Percentiles rank a stretch among this genome's conserved stretches.
Conservation (phyloP, 2,797 vertebrate genomes). For the Cirrhinus molitorella region DNA sequence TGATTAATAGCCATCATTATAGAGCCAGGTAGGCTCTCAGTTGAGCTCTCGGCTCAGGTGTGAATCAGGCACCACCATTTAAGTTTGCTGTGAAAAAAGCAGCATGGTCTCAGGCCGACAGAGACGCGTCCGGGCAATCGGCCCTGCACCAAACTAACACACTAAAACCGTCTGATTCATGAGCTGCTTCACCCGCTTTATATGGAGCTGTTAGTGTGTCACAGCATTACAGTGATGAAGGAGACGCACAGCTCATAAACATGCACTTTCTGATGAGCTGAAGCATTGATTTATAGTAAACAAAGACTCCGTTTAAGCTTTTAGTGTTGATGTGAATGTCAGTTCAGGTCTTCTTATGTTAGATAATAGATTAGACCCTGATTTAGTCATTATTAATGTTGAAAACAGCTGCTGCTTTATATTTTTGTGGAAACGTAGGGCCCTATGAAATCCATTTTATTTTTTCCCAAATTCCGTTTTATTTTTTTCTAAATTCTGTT, state of each 20-base stretch:
- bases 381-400: not conserved
- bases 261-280: not conserved
- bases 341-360: not conserved
- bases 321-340: not conserved
- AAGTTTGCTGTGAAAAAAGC: conserved; percentile 45
- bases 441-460: no score
- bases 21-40: not conserved
- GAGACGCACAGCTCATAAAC: conserved; percentile 11
- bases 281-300: not conserved
- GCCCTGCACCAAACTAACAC: conserved; percentile 19
- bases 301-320: not conserved
- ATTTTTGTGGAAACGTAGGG: no score
- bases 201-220: conserved; percentile 2
- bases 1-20: conserved; percentile 40
- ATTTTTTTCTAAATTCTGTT: no score
- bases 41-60: conserved; percentile 41
- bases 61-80: conserved; percentile 50
- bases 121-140: conserved; percentile 51
- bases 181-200: not conserved
- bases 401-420: no score
- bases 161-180: not conserved
- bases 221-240: conserved; percentile 24
- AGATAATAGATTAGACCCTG: not conserved
- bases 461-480: no score
- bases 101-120: conserved; percentile 25